A percentile compares a stretch with the other conserved stretches of the same genome.
Evolutionary conservation across 2,888 invertebrate species (phyloP).

Genomic region (Lithodes maja): DNA sequence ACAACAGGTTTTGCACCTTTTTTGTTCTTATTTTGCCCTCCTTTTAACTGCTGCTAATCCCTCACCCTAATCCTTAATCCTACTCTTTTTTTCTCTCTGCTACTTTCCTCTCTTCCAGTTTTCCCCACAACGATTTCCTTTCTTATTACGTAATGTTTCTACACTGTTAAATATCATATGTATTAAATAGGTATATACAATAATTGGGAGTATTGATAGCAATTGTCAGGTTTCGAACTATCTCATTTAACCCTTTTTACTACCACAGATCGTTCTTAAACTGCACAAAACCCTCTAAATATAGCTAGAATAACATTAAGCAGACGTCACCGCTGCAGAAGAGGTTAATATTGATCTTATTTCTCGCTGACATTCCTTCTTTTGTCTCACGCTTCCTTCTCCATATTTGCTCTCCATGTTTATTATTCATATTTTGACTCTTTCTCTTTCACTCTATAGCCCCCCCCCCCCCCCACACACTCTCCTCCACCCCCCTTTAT

Average conservation of each 20-base stretch:
- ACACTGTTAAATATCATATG: not conserved
- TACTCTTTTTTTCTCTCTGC: not conserved
- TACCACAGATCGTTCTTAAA: too few relatives aligned
- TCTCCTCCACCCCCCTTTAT: not conserved
- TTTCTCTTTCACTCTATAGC: not conserved
- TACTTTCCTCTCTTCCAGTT: constrained; percentile 12
- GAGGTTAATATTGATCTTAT: not conserved
- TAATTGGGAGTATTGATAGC: too few relatives aligned
- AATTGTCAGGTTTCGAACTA: too few relatives aligned
- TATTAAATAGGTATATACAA: not conserved
- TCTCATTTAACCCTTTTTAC: too few relatives aligned
- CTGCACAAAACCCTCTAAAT: too few relatives aligned
- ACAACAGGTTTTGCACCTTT: too few relatives aligned
- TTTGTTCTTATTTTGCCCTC: too few relatives aligned
- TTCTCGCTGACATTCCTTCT: not conserved
- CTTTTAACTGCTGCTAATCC: not conserved
- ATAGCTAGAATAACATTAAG: too few relatives aligned
- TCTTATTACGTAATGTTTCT: too few relatives aligned
- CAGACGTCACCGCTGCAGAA: not conserved
- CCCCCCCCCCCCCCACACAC: not conserved
- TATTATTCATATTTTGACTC: not conserved
- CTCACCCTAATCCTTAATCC: not conserved
- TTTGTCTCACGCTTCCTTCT: not conserved
- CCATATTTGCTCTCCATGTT: not conserved
- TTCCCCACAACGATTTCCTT: not conserved